These are phyloP conservation scores for Drosophila sordidula DNA, from an alignment of 2,888 invertebrate species.

Conservation along the genomic window DNA sequence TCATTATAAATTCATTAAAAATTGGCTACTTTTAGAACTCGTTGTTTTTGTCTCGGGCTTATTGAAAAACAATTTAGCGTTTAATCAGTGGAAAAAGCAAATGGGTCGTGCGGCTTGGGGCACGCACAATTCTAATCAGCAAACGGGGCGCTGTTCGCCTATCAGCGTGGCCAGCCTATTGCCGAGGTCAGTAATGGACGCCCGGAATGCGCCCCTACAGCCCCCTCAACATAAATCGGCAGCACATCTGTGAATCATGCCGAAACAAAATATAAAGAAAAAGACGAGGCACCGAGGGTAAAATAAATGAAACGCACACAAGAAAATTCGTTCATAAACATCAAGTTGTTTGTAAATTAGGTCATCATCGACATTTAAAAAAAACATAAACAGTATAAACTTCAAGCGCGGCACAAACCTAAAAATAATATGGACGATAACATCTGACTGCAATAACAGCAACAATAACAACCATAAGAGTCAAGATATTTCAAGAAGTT, in stretches of 20 bases:
- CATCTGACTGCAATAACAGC: conserved; percentile 22
- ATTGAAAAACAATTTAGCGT: conserved; percentile 63
- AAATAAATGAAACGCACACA: conserved; percentile 37
- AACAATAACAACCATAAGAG: background rate
- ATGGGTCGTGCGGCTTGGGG: conserved; percentile 3
- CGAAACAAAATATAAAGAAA: conserved; percentile 23
- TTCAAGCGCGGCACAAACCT: conserved; percentile 39
- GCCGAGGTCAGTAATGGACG: conserved; percentile 68
- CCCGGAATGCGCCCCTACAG: background rate
- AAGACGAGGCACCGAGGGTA: background rate
- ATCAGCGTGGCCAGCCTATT: conserved; percentile 51
- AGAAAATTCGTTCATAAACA: conserved; percentile 31
- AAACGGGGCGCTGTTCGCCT: conserved; percentile 6
- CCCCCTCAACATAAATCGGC: conserved; percentile 1
- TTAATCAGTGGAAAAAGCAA: conserved; percentile 55
- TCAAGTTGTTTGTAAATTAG: conserved; percentile 57
- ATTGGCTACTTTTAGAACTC: conserved; percentile 14
- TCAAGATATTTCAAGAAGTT: conserved; percentile 11
- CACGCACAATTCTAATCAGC: conserved; percentile 67
- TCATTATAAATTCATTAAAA: conserved; percentile 41
- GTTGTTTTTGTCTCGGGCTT: conserved; percentile 19
- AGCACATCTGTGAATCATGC: conserved; percentile 59
- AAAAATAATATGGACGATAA: conserved; percentile 48
- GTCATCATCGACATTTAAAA: conserved; percentile 58
- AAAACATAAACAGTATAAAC: conserved; percentile 24